phyloP scores from a whole-genome alignment of 2,113 vertebrate genomes.

The Syngnathus typhle region DNA sequence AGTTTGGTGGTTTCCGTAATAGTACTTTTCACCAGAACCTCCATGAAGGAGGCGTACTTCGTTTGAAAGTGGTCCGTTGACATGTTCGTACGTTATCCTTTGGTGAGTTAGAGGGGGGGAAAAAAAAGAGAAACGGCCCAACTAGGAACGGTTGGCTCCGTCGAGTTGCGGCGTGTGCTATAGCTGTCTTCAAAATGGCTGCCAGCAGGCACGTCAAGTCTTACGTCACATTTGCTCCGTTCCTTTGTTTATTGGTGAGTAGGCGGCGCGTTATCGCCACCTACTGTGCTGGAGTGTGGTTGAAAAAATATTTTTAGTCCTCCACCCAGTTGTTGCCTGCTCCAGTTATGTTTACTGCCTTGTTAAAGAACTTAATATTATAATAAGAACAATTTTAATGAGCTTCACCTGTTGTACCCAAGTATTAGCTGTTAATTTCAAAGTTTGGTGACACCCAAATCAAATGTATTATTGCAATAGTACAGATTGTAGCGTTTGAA shows the following conservation, averaged over 20 bases:
- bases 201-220: background rate
- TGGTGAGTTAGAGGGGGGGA: background rate
- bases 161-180: background rate
- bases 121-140: accelerated
- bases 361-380: too few relatives aligned
- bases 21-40: constrained; percentile 54
- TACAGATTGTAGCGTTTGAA: too few relatives aligned
- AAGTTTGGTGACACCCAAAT: too few relatives aligned
- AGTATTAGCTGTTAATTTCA: too few relatives aligned
- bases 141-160: background rate
- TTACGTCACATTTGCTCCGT: constrained; percentile 4
- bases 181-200: too few relatives aligned
- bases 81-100: constrained; percentile 28
- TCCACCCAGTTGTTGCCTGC: too few relatives aligned
- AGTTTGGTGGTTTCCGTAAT: constrained; percentile 67
- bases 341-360: too few relatives aligned
- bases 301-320: too few relatives aligned
- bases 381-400: too few relatives aligned
- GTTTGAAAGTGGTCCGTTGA: constrained; percentile 53
- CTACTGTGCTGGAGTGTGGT: background rate
- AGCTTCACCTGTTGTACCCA: too few relatives aligned
- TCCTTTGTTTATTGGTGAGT: background rate
- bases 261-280: background rate
- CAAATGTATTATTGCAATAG: too few relatives aligned
- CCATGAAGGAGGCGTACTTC: constrained; percentile 64